Percentiles rank a stretch among this genome's conserved stretches.
These are phyloP conservation scores for Caenorhabditis sp. DNA, from an alignment of 2,888 invertebrate genomes.

Conservation along the genomic window DNA sequence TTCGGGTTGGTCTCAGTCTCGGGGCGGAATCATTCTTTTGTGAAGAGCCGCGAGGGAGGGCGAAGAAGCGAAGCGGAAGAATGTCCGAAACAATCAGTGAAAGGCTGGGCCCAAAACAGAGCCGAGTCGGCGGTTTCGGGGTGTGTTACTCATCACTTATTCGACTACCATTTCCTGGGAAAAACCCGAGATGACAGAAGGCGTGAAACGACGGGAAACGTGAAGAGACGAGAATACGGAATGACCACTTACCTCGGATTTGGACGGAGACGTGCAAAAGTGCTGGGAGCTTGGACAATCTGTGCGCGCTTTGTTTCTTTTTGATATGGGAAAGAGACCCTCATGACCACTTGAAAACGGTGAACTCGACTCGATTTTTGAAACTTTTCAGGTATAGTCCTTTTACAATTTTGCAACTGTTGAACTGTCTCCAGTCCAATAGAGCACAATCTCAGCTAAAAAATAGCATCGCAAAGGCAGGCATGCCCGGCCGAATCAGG, in stretches of 20 bases:
- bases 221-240: constrained; percentile 5
- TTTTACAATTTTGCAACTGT: neutral
- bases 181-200: constrained; percentile 26
- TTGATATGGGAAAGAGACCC: neutral
- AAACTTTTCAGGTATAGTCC: neutral
- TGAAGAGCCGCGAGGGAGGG: neutral
- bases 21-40: constrained; percentile 36
- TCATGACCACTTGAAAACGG: constrained; percentile 5
- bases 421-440: too few relatives aligned
- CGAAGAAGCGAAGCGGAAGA: constrained; percentile 54
- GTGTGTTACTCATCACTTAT: constrained; percentile 61
- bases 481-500: too few relatives aligned
- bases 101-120: constrained; percentile 13
- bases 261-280: neutral
- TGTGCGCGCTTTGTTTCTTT: neutral
- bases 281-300: neutral
- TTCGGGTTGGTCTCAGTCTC: constrained; percentile 7
- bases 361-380: constrained; percentile 26
- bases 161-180: constrained; percentile 59
- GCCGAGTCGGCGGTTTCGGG: constrained; percentile 7
- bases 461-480: too few relatives aligned
- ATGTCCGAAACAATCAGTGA: constrained; percentile 55
- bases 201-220: constrained; percentile 9
- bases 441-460: too few relatives aligned
- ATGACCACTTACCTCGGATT: constrained; percentile 15